Conservation (phyloP, 2,797 vertebrate genomes). For the Coendou prehensilis region DNA sequence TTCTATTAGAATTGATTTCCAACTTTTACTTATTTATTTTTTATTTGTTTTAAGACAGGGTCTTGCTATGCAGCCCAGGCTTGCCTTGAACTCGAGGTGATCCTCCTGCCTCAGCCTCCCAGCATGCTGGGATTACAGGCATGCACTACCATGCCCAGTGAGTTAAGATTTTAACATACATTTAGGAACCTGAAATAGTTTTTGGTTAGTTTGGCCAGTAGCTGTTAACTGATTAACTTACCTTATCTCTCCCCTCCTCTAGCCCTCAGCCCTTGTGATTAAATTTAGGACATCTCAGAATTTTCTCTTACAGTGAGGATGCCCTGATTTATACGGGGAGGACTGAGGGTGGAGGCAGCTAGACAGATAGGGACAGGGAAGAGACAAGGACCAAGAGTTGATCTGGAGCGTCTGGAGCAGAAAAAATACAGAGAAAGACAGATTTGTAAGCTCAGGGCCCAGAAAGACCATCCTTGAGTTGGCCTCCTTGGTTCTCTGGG, state of each 20-base stretch:
- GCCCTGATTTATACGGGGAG: not conserved
- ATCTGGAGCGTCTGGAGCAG: not conserved
- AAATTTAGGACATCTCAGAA: not conserved
- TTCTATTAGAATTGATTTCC: not conserved
- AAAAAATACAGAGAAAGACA: not conserved
- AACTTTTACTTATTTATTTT: not conserved
- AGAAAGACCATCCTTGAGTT: not conserved
- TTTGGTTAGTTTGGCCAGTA: not conserved
- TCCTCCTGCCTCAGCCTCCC: not conserved
- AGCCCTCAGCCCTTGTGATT: not conserved
- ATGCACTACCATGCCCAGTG: not conserved
- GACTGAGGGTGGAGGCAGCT: not conserved
- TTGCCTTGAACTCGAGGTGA: not conserved
- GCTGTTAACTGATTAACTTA: not conserved
- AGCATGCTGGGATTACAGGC: not conserved
- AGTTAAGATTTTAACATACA: not conserved
- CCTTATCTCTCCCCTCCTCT: not conserved
- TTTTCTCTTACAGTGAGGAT: not conserved
- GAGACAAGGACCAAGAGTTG: not conserved
- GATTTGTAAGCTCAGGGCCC: not conserved
- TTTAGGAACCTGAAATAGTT: not conserved
- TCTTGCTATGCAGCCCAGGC: no score
- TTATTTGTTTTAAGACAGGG: not conserved
- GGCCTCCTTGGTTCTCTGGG: not conserved
- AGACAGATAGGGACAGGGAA: not conserved